Percentiles rank a stretch among this genome's conserved stretches.
phyloP scores from a whole-genome alignment of 2,888 invertebrate species.

The Ophraella communa region DNA sequence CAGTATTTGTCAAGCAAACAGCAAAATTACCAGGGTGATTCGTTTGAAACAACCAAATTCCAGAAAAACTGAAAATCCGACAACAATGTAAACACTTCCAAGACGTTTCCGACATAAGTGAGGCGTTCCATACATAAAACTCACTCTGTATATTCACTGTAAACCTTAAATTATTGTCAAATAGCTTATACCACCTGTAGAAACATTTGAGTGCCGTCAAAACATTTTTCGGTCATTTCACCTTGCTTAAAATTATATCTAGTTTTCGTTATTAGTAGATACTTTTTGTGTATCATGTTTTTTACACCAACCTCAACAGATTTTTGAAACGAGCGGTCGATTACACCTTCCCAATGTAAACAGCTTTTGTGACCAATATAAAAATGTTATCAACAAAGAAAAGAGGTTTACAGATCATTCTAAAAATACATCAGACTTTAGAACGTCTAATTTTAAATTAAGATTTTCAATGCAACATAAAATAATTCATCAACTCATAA shows the following conservation, averaged over 20 bases:
- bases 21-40: too few species aligned
- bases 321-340: neutral
- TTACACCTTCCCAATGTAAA: neutral
- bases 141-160: too few species aligned
- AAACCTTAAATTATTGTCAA: too few species aligned
- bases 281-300: neutral
- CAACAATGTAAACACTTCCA: too few species aligned
- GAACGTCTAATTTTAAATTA: neutral
- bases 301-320: neutral
- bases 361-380: neutral
- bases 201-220: too few species aligned
- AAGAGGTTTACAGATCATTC: slow-evolving; percentile 8
- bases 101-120: too few species aligned
- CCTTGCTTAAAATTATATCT: neutral
- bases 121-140: too few species aligned
- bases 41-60: too few species aligned
- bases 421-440: slow-evolving; percentile 3
- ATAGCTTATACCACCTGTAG: too few species aligned
- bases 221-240: too few species aligned
- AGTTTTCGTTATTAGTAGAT: neutral
- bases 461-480: neutral
- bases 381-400: slow-evolving; percentile 7
- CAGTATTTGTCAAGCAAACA: too few species aligned
- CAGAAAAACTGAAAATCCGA: too few species aligned
- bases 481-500: neutral